A percentile compares a stretch with the other conserved stretches of the same genome.
These are phyloP conservation scores for Arvicola amphibius DNA, from an alignment of 2,797 vertebrate species.

Conservation along the genomic window DNA sequence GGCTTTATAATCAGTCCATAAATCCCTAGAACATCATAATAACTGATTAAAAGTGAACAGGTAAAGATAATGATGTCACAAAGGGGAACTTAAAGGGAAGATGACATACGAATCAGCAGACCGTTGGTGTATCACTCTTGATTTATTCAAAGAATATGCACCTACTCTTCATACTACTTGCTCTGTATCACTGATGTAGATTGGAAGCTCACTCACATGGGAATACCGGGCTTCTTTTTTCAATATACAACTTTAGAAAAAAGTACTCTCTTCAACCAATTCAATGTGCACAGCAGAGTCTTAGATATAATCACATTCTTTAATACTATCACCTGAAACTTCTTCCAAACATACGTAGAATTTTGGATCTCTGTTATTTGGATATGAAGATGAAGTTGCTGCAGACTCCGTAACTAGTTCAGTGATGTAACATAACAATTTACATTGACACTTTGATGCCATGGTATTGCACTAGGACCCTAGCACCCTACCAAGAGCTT, in stretches of 20 bases:
- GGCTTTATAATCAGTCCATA: slow-evolving; percentile 32
- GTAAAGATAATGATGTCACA: slow-evolving; percentile 18
- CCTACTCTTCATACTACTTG: neutral
- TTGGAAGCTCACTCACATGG: neutral
- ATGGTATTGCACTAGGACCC: neutral
- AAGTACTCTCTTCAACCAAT: slow-evolving; percentile 11
- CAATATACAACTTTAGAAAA: slow-evolving; percentile 12
- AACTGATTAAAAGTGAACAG: slow-evolving; percentile 54
- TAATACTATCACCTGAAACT: slow-evolving; percentile 28
- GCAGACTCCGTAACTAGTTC: neutral
- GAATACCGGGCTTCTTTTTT: neutral
- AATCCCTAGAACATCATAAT: slow-evolving; percentile 54
- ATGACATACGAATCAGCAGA: neutral
- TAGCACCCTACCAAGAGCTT: neutral
- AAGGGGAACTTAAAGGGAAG: slow-evolving; percentile 41
- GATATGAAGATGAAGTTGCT: neutral
- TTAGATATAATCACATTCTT: slow-evolving; percentile 24
- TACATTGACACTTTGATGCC: neutral
- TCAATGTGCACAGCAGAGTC: neutral
- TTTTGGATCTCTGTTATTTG: neutral
- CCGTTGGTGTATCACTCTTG: slow-evolving; percentile 51
- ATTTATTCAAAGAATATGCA: slow-evolving; percentile 51
- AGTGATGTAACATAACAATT: neutral
- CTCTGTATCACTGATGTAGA: slow-evolving; percentile 17
- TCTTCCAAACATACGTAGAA: neutral